Evolutionary conservation across 2,797 vertebrate species (phyloP).

Genomic region (Columba guinea): DNA sequence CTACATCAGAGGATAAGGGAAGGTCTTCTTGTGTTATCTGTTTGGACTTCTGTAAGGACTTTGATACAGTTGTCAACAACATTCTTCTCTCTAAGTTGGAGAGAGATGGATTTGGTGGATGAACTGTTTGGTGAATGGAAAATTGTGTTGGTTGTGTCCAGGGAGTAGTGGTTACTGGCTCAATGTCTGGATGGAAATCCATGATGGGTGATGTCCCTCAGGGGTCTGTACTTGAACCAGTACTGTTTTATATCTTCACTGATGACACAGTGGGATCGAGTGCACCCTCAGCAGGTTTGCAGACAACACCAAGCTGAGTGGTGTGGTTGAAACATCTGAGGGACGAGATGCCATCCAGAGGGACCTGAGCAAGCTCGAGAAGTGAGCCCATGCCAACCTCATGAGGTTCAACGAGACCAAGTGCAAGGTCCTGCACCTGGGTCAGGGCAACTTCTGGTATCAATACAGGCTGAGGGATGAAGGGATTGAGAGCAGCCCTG

Average conservation of each 20-base stretch:
- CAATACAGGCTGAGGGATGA: too few relatives aligned
- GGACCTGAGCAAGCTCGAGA: too few relatives aligned
- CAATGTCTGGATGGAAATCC: too few relatives aligned
- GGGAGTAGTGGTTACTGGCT: neutral
- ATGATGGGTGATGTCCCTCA: neutral
- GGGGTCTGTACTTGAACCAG: neutral
- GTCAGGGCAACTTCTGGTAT: too few relatives aligned
- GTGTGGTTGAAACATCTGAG: rapidly evolving
- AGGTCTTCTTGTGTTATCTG: neutral
- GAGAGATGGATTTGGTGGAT: neutral
- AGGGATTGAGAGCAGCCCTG: too few relatives aligned
- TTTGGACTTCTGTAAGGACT: neutral
- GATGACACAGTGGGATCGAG: too few relatives aligned
- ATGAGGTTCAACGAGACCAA: too few relatives aligned
- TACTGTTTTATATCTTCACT: neutral
- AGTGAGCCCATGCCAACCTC: too few relatives aligned
- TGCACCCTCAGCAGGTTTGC: neutral
- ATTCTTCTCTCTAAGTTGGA: neutral
- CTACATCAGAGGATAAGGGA: neutral
- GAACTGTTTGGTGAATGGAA: neutral
- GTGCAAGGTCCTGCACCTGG: too few relatives aligned
- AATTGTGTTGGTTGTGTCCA: neutral
- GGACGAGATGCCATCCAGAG: too few relatives aligned
- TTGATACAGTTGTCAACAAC: neutral
- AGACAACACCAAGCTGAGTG: neutral